Evolutionary conservation across 2,113 vertebrate genomes (phyloP).

Genomic region (Tupaia tana): DNA sequence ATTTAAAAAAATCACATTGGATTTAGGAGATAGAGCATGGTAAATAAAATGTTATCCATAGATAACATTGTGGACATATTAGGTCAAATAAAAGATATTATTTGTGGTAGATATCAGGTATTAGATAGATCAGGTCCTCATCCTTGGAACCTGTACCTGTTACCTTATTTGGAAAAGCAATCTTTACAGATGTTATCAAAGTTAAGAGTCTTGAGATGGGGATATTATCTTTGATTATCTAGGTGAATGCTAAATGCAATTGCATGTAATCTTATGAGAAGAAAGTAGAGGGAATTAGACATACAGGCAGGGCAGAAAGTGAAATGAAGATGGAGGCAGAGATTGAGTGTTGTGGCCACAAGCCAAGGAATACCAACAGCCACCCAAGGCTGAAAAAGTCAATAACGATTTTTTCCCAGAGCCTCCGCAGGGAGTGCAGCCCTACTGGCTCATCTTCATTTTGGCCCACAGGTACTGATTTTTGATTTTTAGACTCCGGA

Average conservation of each 20-base stretch:
- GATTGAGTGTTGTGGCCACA: background rate
- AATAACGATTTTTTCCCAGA: background rate
- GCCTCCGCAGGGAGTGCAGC: background rate
- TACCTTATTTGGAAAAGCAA: background rate
- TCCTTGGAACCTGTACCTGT: background rate
- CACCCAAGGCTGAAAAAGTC: background rate
- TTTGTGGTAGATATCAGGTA: background rate
- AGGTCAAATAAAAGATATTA: background rate
- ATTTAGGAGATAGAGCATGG: background rate
- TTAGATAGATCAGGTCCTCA: background rate
- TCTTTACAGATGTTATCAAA: background rate
- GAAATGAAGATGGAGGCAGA: background rate
- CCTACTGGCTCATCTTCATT: background rate
- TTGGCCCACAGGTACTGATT: background rate
- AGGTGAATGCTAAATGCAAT: background rate
- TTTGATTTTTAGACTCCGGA: background rate
- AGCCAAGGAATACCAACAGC: background rate
- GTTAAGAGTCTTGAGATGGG: background rate
- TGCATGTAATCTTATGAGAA: background rate
- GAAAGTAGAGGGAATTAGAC: background rate
- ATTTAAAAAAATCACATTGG: background rate
- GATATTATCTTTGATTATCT: background rate
- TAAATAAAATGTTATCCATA: no score
- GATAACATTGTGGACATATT: background rate
- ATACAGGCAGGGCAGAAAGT: background rate